Conservation (phyloP, 2,113 vertebrate genomes). For the Peucedramus taeniatus region DNA sequence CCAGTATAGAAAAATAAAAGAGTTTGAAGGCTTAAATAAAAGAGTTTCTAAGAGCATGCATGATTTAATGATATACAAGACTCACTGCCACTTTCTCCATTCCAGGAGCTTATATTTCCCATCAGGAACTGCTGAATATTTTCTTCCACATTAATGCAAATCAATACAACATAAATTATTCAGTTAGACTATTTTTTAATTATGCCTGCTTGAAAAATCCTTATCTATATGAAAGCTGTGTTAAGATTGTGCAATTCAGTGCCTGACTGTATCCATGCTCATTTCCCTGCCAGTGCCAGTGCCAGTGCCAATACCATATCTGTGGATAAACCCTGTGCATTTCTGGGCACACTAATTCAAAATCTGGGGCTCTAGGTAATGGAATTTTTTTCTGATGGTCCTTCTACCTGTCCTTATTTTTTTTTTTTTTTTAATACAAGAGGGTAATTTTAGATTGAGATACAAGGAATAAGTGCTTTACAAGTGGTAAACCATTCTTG, state of each 20-base stretch:
- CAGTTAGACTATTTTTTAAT: not conserved
- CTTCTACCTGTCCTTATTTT: rapidly evolving
- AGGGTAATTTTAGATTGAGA: not conserved
- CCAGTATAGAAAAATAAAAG: not conserved
- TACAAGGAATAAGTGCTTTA: not conserved
- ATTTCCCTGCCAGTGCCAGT: not conserved
- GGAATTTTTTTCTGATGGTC: not conserved
- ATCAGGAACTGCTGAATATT: not conserved
- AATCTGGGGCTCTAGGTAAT: not conserved
- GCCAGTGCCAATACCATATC: not conserved
- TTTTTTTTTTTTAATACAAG: not conserved
- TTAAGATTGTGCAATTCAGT: not conserved
- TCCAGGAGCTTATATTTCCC: not conserved
- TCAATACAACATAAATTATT: not conserved
- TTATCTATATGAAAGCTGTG: not conserved
- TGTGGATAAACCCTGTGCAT: not conserved
- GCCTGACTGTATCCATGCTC: not conserved
- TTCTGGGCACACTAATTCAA: not conserved
- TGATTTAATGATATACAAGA: not conserved
- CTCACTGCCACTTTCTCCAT: not conserved
- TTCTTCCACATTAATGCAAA: not conserved
- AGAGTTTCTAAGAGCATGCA: not conserved
- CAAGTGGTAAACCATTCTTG: too few species aligned
- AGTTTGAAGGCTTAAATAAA: not conserved
- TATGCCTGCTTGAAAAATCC: not conserved